Conservation (phyloP, 2,888 invertebrate genomes). For the Calameuta idolon region DNA sequence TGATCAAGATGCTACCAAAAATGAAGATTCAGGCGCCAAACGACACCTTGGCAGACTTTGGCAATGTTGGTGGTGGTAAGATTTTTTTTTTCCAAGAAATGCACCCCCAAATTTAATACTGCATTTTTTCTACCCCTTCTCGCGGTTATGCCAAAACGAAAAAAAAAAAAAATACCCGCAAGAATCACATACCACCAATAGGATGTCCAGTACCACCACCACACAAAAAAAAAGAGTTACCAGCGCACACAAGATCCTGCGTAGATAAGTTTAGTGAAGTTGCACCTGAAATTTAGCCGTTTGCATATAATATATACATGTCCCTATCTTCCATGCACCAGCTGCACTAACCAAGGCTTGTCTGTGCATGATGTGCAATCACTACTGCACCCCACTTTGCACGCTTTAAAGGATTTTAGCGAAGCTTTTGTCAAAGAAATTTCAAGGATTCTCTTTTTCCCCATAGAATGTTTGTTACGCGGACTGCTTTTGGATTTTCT, state of each 20-base stretch:
- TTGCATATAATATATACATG: too few relatives aligned
- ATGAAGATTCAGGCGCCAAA: slow-evolving; percentile 64
- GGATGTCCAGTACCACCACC: too few relatives aligned
- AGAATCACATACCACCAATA: too few relatives aligned
- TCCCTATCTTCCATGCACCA: not conserved
- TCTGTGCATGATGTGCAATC: not conserved
- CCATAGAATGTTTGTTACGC: not conserved
- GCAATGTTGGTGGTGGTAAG: slow-evolving; percentile 63
- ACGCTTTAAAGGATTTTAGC: not conserved
- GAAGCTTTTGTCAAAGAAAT: not conserved
- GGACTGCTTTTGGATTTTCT: not conserved
- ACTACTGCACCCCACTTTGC: not conserved
- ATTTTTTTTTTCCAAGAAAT: slow-evolving; percentile 13
- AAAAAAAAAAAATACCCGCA: too few relatives aligned
- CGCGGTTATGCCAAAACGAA: too few relatives aligned
- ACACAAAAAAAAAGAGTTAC: too few relatives aligned
- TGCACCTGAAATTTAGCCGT: too few relatives aligned
- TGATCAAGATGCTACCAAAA: slow-evolving; percentile 62
- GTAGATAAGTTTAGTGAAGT: too few relatives aligned
- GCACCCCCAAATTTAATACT: too few relatives aligned
- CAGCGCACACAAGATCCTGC: too few relatives aligned
- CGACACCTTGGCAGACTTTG: slow-evolving; percentile 55
- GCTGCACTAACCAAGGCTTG: not conserved
- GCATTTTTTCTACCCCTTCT: too few relatives aligned
- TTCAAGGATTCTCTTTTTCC: not conserved